Conservation (phyloP, 1,140 invertebrate species). For the Drosophila willistoni region DNA sequence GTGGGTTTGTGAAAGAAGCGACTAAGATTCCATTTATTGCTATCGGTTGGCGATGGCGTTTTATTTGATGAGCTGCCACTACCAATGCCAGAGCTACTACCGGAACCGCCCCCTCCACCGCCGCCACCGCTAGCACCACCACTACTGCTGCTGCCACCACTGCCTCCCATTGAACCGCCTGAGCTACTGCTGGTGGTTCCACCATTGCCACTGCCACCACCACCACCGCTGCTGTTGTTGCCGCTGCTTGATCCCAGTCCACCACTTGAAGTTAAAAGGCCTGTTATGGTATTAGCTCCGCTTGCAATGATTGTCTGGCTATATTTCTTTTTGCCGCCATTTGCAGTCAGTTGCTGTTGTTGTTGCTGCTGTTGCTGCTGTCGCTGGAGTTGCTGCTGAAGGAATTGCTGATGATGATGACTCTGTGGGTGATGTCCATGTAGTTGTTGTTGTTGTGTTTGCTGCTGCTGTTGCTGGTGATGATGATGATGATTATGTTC, state of each 20-base stretch:
- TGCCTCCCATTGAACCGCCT: not conserved
- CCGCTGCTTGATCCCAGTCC: conserved; percentile 32
- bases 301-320: conserved; percentile 70
- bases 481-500: conserved; percentile 54
- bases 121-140: conserved; percentile 12
- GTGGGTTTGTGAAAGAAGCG: conserved; percentile 73
- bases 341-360: conserved; percentile 33
- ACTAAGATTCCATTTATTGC: conserved; percentile 72
- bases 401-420: conserved; percentile 30
- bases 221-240: conserved; percentile 2
- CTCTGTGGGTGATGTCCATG: conserved; percentile 40
- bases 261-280: conserved; percentile 60
- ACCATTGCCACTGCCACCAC: not conserved
- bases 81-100: conserved; percentile 37
- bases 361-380: conserved; percentile 34
- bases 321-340: conserved; percentile 66
- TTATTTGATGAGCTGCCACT: conserved; percentile 76
- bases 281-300: conserved; percentile 65
- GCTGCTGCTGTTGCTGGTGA: conserved; percentile 30
- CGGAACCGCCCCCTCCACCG: conserved; percentile 29
- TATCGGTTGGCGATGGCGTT: conserved; percentile 76
- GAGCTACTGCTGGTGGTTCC: not conserved
- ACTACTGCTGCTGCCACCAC: not conserved
- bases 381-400: conserved; percentile 34
- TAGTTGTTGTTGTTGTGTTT: conserved; percentile 31